Evolutionary conservation across 2,113 vertebrate genomes (phyloP).

Genomic region (Hystrix cristata): DNA sequence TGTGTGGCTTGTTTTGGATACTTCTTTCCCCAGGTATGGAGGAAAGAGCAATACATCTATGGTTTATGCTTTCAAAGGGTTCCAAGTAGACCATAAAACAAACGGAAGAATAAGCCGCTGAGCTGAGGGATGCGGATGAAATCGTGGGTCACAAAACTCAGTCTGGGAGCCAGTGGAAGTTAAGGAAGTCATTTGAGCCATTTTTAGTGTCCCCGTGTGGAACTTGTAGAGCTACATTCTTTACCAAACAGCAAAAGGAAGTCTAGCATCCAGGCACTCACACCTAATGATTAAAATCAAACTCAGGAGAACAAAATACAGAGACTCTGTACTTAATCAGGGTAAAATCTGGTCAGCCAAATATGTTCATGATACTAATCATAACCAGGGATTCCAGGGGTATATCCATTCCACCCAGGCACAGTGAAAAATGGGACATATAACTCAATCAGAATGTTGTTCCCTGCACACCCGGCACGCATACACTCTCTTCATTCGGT

Average conservation of each 20-base stretch:
- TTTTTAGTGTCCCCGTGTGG: background rate
- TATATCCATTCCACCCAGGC: slow-evolving; percentile 20
- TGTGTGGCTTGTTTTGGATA: background rate
- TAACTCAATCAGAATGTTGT: slow-evolving; percentile 46
- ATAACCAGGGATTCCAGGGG: slow-evolving; percentile 45
- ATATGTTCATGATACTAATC: background rate
- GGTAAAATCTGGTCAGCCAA: slow-evolving; percentile 68
- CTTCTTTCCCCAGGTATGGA: background rate
- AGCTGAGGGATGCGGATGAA: background rate
- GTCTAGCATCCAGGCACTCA: background rate
- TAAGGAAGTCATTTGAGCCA: background rate
- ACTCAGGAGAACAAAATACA: background rate
- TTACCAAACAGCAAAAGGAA: slow-evolving; percentile 47
- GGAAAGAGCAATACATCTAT: background rate
- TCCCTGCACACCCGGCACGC: background rate
- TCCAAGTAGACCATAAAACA: background rate
- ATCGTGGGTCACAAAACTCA: background rate
- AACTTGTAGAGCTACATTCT: background rate
- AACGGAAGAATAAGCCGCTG: background rate
- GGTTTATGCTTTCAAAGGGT: background rate
- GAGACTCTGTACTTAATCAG: slow-evolving; percentile 44
- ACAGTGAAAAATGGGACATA: slow-evolving; percentile 32
- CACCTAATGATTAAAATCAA: slow-evolving; percentile 50
- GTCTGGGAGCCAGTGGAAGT: background rate
- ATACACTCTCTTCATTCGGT: background rate